A percentile compares a stretch with the other conserved stretches of the same genome.
Evolutionary conservation across 2,888 invertebrate species (phyloP).

Genomic region (Lasioglossum zephyrum): DNA sequence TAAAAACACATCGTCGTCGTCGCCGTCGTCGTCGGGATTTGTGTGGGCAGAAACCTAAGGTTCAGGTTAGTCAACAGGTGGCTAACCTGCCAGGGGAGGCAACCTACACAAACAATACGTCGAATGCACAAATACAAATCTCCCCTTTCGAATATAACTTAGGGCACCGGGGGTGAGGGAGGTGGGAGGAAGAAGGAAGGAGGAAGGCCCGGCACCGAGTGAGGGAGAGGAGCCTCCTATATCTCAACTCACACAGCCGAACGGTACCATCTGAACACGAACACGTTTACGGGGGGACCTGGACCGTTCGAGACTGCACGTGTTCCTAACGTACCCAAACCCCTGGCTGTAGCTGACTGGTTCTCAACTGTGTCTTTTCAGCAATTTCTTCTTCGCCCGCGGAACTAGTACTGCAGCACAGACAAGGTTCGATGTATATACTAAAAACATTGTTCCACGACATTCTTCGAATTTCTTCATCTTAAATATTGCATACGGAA

Average conservation of each 20-base stretch:
- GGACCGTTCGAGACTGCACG: slow-evolving; percentile 84
- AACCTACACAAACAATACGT: slow-evolving; percentile 84
- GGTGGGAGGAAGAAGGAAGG: slow-evolving; percentile 51
- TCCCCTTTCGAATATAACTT: slow-evolving; percentile 78
- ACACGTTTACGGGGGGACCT: slow-evolving; percentile 80
- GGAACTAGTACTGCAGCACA: too few relatives aligned
- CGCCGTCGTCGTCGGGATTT: slow-evolving; percentile 74
- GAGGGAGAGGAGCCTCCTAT: slow-evolving; percentile 75
- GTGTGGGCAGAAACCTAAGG: slow-evolving; percentile 79
- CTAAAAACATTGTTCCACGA: not conserved
- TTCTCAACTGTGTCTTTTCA: slow-evolving; percentile 76
- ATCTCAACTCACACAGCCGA: slow-evolving; percentile 80
- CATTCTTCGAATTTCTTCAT: not conserved
- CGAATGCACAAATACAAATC: slow-evolving; percentile 83
- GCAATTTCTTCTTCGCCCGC: not conserved
- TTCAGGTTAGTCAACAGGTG: slow-evolving; percentile 84
- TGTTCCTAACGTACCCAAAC: slow-evolving; percentile 84
- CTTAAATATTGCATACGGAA: not conserved
- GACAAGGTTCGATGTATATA: not conserved
- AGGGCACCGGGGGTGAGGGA: slow-evolving; percentile 59
- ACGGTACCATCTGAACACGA: slow-evolving; percentile 79
- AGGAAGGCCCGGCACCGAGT: slow-evolving; percentile 48
- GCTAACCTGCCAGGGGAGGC: slow-evolving; percentile 82
- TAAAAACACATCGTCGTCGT: slow-evolving; percentile 77
- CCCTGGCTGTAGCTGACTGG: slow-evolving; percentile 77